phyloP scores from a whole-genome alignment of 1,140 invertebrate species.

The Drosophila serrata region DNA sequence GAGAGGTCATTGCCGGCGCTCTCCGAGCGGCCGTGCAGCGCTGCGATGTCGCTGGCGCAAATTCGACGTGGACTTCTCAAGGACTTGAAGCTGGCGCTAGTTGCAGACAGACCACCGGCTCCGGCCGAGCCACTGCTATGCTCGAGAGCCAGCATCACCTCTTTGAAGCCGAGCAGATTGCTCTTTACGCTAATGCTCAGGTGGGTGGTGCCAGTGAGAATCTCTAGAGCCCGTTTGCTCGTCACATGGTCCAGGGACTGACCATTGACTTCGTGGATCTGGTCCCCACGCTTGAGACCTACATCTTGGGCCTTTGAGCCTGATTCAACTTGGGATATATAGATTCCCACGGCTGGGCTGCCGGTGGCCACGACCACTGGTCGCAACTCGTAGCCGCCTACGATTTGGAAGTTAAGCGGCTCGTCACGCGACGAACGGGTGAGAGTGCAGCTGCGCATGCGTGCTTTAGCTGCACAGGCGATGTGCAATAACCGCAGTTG shows the following conservation, averaged over 20 bases:
- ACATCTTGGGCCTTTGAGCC: conserved; percentile 97
- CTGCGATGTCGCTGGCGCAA: conserved; percentile 84
- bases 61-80: conserved; percentile 76
- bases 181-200: conserved; percentile 98
- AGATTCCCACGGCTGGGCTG: conserved; percentile 93
- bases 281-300: conserved; percentile 98
- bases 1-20: conserved; percentile 68
- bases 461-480: conserved; percentile 97
- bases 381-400: conserved; percentile 95
- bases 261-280: conserved; percentile 98
- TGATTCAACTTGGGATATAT: conserved; percentile 97
- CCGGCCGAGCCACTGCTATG: conserved; percentile 86
- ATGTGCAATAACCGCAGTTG: conserved; percentile 95
- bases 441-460: conserved; percentile 95
- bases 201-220: conserved; percentile 97
- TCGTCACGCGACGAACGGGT: conserved; percentile 96
- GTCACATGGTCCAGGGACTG: conserved; percentile 97
- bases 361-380: conserved; percentile 77
- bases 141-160: conserved; percentile 95
- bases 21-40: conserved; percentile 76
- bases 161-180: conserved; percentile 94
- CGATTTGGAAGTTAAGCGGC: conserved; percentile 95
- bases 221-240: conserved; percentile 95
- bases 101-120: conserved; percentile 29
- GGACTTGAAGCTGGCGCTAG: conserved; percentile 61